Conservation (phyloP, 2,113 vertebrate species). For the Cheilinus undulatus region DNA sequence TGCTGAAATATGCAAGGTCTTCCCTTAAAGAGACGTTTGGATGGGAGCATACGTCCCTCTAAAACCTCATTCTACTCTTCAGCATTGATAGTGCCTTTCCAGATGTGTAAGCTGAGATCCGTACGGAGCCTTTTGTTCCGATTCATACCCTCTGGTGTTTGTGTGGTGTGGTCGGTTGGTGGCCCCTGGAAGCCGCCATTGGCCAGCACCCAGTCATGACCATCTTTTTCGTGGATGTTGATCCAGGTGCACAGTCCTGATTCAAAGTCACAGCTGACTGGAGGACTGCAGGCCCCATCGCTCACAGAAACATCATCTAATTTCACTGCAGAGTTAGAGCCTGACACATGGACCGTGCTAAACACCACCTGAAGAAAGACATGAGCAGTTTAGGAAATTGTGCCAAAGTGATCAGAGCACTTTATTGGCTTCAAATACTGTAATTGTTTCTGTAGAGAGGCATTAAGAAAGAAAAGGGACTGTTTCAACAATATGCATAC, state of each 20-base stretch:
- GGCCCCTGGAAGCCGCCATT: constrained; percentile 67
- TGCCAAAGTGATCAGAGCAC: neutral
- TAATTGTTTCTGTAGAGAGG: neutral
- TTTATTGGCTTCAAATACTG: neutral
- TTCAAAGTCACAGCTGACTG: constrained; percentile 83
- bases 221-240: constrained; percentile 53
- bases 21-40: too few species aligned
- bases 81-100: too few species aligned
- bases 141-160: constrained; percentile 77
- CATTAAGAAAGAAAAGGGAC: neutral
- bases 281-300: constrained; percentile 65
- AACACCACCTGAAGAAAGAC: constrained; percentile 75
- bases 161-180: constrained; percentile 73
- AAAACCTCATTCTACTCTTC: too few species aligned
- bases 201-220: constrained; percentile 76
- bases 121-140: too few species aligned
- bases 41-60: too few species aligned
- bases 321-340: constrained; percentile 46
- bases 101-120: too few species aligned
- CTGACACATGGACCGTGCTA: constrained; percentile 46
- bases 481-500: constrained; percentile 38
- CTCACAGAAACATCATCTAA: constrained; percentile 80
- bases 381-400: neutral
- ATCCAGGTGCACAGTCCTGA: constrained; percentile 79
- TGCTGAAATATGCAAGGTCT: too few species aligned